These are phyloP conservation scores for Gastrophysa polygoni DNA, from an alignment of 2,888 invertebrate genomes.

Conservation along the genomic window DNA sequence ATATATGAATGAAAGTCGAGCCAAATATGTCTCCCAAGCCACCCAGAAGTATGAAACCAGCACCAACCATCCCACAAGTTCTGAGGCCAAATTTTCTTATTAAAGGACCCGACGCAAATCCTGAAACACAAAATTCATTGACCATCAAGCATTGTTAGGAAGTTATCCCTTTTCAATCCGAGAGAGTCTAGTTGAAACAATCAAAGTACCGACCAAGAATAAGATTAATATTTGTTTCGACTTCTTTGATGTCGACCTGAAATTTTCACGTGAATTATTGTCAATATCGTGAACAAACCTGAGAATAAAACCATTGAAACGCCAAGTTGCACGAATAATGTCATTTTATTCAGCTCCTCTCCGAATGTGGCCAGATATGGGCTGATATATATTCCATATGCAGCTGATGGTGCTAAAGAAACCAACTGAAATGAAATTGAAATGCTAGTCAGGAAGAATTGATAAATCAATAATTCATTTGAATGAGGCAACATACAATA, in stretches of 20 bases:
- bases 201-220: no score
- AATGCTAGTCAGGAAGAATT: no score
- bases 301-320: background rate
- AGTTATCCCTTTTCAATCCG: no score
- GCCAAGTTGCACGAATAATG: background rate
- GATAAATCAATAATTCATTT: no score
- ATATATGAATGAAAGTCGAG: background rate
- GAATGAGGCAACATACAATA: no score
- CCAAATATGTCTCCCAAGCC: background rate
- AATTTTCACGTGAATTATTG: no score
- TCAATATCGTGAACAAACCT: background rate
- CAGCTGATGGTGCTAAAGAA: background rate
- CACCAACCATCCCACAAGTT: background rate
- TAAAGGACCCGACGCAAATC: background rate
- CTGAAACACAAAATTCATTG: background rate
- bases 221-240: no score
- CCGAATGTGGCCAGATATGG: background rate
- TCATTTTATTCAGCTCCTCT: background rate
- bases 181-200: no score
- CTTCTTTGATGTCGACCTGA: no score
- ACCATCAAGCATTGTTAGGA: no score
- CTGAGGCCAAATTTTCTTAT: background rate
- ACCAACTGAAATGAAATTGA: background rate
- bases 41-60: background rate
- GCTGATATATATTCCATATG: background rate